A percentile compares a stretch with the other conserved stretches of the same genome.
phyloP scores from a whole-genome alignment of 2,888 invertebrate species.

The Pomacea canaliculata region DNA sequence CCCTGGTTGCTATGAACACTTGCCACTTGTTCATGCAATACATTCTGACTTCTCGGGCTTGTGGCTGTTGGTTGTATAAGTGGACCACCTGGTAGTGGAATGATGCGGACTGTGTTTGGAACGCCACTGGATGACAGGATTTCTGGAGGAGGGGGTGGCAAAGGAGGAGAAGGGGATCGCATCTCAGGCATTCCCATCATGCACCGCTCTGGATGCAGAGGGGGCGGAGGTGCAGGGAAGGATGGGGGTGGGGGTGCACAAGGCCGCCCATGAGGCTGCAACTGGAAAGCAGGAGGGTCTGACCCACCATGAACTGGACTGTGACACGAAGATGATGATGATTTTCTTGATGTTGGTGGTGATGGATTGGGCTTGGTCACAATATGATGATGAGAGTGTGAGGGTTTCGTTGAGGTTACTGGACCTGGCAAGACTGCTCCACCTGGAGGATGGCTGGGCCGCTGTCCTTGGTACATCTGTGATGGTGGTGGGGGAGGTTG shows the following conservation, averaged over 20 bases:
- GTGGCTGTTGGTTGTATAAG: neutral
- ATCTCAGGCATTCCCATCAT: constrained; percentile 33
- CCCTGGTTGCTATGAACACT: neutral
- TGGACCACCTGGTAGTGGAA: neutral
- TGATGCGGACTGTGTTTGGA: neutral
- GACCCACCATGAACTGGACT: neutral
- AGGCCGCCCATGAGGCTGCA: neutral
- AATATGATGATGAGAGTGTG: constrained; percentile 20
- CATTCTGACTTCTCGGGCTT: neutral
- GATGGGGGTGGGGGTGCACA: constrained; percentile 38
- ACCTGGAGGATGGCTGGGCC: neutral
- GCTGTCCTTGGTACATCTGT: constrained; percentile 10
- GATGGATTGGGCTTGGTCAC: constrained; percentile 26
- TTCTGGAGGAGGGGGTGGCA: constrained; percentile 51
- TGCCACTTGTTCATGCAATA: neutral
- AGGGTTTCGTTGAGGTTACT: neutral
- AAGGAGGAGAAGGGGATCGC: constrained; percentile 48
- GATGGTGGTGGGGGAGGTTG: neutral
- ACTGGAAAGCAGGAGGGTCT: neutral
- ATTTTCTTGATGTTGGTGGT: constrained; percentile 16
- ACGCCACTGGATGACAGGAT: neutral
- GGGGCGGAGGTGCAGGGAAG: constrained; percentile 44
- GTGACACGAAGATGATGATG: neutral
- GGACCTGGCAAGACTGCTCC: neutral
- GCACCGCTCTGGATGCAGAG: constrained; percentile 40